A percentile compares a stretch with the other conserved stretches of the same genome.
Conservation (phyloP, 1,140 invertebrate species). For the Aphis craccivora region DNA sequence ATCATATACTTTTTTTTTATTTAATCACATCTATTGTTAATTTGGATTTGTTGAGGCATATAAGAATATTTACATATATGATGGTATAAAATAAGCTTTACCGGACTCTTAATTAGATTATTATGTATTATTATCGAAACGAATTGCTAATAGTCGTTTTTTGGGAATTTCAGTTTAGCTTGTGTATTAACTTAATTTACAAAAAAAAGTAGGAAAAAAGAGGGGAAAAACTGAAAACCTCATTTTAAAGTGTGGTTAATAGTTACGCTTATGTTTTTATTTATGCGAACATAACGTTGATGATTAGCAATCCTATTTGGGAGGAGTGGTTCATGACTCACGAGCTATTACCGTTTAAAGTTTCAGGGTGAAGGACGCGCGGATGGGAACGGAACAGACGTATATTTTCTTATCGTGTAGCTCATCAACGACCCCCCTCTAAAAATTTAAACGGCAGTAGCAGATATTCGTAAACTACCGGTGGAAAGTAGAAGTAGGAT, state of each 20-base stretch:
- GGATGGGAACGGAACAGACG: background rate
- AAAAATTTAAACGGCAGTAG: background rate
- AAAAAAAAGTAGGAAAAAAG: background rate
- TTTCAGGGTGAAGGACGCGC: background rate
- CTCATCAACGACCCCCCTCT: constrained; percentile 2
- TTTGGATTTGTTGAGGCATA: background rate
- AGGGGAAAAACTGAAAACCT: background rate
- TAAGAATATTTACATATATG: background rate
- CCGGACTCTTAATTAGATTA: background rate
- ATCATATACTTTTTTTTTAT: background rate
- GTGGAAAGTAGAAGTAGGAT: background rate
- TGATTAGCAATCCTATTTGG: background rate
- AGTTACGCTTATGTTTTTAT: constrained; percentile 5
- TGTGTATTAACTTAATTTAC: background rate
- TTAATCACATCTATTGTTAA: background rate
- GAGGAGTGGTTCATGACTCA: background rate
- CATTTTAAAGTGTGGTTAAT: background rate
- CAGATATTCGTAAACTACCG: background rate
- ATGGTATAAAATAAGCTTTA: background rate
- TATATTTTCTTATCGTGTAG: background rate
- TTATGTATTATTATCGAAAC: background rate
- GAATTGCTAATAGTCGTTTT: background rate
- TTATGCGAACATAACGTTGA: constrained; percentile 7
- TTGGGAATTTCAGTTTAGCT: background rate
- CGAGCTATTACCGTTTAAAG: constrained; percentile 14